Evolutionary conservation across 2,113 vertebrate genomes (phyloP).

Genomic region (Thryonomys swinderianus): DNA sequence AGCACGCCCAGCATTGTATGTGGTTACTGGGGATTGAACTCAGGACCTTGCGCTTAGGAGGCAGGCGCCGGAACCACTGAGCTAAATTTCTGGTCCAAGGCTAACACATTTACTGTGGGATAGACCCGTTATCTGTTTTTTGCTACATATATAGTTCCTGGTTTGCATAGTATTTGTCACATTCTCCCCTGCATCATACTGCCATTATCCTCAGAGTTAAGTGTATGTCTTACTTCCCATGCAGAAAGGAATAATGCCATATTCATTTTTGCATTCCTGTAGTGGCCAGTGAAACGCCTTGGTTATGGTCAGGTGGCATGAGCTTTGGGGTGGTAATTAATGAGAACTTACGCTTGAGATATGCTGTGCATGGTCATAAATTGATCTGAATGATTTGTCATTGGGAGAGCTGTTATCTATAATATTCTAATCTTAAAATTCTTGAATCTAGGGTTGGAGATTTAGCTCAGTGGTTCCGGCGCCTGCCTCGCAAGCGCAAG

Average conservation of each 20-base stretch:
- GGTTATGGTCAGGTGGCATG: not conserved
- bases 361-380: not conserved
- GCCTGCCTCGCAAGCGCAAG: no score
- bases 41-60: no score
- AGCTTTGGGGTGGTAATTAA: not conserved
- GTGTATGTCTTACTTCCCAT: not conserved
- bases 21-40: no score
- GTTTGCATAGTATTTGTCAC: not conserved
- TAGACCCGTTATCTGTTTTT: not conserved
- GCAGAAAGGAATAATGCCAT: not conserved
- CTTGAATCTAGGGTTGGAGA: constrained; percentile 26
- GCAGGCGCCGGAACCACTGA: no score
- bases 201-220: not conserved
- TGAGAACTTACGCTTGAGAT: not conserved
- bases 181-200: not conserved
- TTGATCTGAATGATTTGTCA: constrained; percentile 34
- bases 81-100: no score
- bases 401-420: not conserved
- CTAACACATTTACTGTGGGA: not conserved
- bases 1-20: no score
- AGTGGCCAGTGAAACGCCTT: not conserved
- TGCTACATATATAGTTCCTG: not conserved
- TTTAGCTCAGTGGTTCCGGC: no score
- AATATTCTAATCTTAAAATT: constrained; percentile 37
- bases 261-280: constrained; percentile 6